These are phyloP conservation scores for Crax fasciolata DNA, from an alignment of 2,797 vertebrate species.

Conservation along the genomic window DNA sequence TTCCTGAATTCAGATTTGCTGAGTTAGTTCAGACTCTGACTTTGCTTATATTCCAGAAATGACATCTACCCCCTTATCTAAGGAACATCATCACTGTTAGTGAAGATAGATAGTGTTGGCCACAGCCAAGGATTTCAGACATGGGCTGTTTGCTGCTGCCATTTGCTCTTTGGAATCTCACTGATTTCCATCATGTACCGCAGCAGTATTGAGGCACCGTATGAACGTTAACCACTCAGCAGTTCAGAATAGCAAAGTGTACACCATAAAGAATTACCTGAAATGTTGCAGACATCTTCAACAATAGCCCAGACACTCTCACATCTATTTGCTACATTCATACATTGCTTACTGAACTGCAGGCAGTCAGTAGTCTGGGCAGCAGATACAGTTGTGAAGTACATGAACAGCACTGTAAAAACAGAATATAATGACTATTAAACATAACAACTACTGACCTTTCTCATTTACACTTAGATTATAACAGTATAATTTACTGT, in stretches of 20 bases:
- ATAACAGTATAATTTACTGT: not conserved
- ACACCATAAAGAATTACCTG: conserved; percentile 82
- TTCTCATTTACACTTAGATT: not conserved
- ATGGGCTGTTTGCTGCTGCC: not conserved
- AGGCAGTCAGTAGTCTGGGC: conserved; percentile 78
- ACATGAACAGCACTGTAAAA: conserved; percentile 83
- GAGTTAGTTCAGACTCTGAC: not conserved
- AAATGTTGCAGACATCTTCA: conserved; percentile 79
- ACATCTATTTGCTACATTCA: conserved; percentile 81
- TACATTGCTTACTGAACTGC: conserved; percentile 81
- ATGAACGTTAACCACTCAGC: not conserved
- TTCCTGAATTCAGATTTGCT: not conserved
- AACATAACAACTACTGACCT: not conserved
- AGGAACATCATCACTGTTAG: not conserved
- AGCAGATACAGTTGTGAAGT: conserved; percentile 68
- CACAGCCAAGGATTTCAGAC: not conserved
- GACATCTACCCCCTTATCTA: not conserved
- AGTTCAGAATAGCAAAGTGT: not conserved
- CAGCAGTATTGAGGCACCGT: not conserved
- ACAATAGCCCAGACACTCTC: conserved; percentile 72
- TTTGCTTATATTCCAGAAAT: not conserved
- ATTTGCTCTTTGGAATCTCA: not conserved
- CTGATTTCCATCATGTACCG: not conserved
- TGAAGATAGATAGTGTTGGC: not conserved
- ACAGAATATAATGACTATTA: not conserved